A percentile compares a stretch with the other conserved stretches of the same genome.
phyloP scores from a whole-genome alignment of 2,113 vertebrate species.

The Proterorhinus semilunaris region DNA sequence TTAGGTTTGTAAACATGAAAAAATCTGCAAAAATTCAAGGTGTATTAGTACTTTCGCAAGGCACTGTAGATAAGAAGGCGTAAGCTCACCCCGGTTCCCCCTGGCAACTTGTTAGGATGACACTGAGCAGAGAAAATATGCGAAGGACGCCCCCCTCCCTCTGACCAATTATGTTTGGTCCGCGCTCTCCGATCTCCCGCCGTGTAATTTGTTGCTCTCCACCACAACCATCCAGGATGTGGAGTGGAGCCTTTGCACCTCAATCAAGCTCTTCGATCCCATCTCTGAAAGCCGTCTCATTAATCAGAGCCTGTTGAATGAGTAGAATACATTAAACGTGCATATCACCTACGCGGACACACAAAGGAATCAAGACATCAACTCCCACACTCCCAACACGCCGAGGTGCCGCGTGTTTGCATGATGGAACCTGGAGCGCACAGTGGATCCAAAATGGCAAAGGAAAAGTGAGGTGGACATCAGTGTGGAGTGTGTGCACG shows the following conservation, averaged over 20 bases:
- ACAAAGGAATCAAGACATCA: neutral
- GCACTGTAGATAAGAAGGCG: constrained; percentile 6
- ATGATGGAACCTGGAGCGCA: neutral
- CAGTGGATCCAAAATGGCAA: neutral
- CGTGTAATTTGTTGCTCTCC: constrained; percentile 22
- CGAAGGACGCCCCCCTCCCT: neutral
- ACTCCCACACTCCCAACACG: neutral
- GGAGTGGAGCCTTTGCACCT: constrained; percentile 6
- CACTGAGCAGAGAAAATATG: neutral
- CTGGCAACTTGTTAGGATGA: neutral
- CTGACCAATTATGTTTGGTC: constrained; percentile 21
- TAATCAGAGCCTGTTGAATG: constrained; percentile 8
- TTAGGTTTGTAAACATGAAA: too few species aligned
- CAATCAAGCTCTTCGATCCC: constrained; percentile 13
- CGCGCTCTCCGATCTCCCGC: constrained; percentile 3
- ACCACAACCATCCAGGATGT: constrained; percentile 11
- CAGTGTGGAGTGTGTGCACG: too few species aligned
- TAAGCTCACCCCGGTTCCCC: neutral
- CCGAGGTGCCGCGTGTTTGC: neutral
- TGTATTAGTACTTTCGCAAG: too few species aligned
- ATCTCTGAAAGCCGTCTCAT: constrained; percentile 9
- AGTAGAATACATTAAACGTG: neutral
- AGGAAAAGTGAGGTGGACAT: neutral
- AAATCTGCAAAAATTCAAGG: too few species aligned
- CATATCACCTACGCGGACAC: neutral